Percentiles rank a stretch among this genome's conserved stretches.
Conservation (phyloP, 1,140 invertebrate genomes). For the Pogonomyrmex californicus region DNA sequence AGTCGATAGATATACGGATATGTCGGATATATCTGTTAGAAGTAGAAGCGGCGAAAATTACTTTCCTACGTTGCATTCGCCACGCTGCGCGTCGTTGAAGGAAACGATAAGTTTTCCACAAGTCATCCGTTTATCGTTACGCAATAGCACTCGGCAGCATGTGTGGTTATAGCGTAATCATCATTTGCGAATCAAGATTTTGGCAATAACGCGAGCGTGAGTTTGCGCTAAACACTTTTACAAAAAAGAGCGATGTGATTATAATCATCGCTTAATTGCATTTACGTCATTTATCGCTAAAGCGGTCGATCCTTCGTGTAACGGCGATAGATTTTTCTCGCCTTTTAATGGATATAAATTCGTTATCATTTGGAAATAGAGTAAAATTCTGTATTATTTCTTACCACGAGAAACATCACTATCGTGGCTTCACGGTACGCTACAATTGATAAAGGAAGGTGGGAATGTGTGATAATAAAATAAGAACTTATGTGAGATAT, state of each 20-base stretch:
- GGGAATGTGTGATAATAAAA: not conserved
- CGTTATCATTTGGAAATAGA: not conserved
- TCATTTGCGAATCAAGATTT: slow-evolving; percentile 8
- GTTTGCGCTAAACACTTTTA: slow-evolving; percentile 22
- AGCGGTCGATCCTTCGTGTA: slow-evolving; percentile 32
- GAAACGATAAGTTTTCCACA: slow-evolving; percentile 20
- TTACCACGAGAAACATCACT: not conserved
- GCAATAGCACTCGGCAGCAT: slow-evolving; percentile 17
- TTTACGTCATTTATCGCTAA: slow-evolving; percentile 19
- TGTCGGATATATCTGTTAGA: slow-evolving; percentile 37
- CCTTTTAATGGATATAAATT: slow-evolving; percentile 4
- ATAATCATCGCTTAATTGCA: slow-evolving; percentile 32
- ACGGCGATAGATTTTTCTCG: slow-evolving; percentile 21
- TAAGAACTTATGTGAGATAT: not conserved
- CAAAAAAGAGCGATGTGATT: slow-evolving; percentile 19
- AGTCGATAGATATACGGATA: slow-evolving; percentile 36
- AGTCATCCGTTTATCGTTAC: slow-evolving; percentile 30
- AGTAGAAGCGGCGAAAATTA: slow-evolving; percentile 11
- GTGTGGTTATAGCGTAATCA: not conserved
- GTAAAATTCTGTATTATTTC: slow-evolving; percentile 9
- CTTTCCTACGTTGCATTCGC: slow-evolving; percentile 19
- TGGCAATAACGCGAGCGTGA: slow-evolving; percentile 40
- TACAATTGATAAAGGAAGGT: slow-evolving; percentile 1
- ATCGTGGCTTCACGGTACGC: slow-evolving; percentile 6
- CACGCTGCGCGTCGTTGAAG: slow-evolving; percentile 8